phyloP scores from a whole-genome alignment of 2,797 vertebrate species.

The Ctenochaetus hawaiiensis region DNA sequence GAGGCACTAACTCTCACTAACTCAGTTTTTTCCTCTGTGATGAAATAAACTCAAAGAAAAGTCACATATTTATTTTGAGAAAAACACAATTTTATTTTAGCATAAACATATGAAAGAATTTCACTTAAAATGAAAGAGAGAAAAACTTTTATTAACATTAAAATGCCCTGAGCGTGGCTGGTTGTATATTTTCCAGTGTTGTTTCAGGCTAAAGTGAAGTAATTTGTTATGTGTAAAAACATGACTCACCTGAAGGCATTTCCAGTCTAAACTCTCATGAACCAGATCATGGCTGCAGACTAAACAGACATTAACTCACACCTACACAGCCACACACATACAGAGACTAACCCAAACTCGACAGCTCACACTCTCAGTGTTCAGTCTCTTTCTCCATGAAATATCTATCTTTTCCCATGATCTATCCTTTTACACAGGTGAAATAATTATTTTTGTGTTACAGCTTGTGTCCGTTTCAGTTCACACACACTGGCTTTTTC shows the following conservation, averaged over 20 bases:
- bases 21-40: constrained; percentile 9
- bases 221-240: constrained; percentile 64
- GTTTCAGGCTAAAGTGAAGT: constrained; percentile 38
- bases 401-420: not conserved
- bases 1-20: not conserved
- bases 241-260: constrained; percentile 61
- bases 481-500: constrained; percentile 19
- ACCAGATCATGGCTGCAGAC: constrained; percentile 64
- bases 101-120: not conserved
- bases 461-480: constrained; percentile 16
- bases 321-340: constrained; percentile 27
- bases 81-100: constrained; percentile 48
- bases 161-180: constrained; percentile 26
- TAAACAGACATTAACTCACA: constrained; percentile 71
- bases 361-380: constrained; percentile 29
- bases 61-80: constrained; percentile 12
- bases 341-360: constrained; percentile 19
- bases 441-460: not conserved
- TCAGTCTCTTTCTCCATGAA: not conserved
- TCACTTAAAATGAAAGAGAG: not conserved
- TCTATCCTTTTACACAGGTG: not conserved
- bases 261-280: constrained; percentile 71
- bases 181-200: constrained; percentile 31
- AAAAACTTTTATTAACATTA: not conserved
- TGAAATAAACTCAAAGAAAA: constrained; percentile 15